A percentile compares a stretch with the other conserved stretches of the same genome.
Evolutionary conservation across 2,113 vertebrate genomes (phyloP).

Genomic region (Gallinago media): DNA sequence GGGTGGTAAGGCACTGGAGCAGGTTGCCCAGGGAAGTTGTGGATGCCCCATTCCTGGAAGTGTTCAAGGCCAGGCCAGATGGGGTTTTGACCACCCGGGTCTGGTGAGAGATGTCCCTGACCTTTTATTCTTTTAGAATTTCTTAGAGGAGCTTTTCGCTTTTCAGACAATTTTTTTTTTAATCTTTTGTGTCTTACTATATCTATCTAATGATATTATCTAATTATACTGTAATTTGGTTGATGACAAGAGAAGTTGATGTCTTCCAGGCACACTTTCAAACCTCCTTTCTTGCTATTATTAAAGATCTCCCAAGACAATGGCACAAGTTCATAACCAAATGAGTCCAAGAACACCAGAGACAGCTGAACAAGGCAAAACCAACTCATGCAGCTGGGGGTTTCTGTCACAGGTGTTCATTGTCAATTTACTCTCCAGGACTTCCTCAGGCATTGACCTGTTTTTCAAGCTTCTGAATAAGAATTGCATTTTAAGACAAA

Average conservation of each 20-base stretch:
- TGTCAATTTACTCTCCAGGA: background rate
- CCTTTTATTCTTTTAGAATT: background rate
- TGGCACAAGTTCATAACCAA: background rate
- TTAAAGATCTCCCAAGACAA: background rate
- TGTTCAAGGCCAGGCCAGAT: background rate
- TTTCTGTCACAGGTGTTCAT: background rate
- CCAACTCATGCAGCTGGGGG: background rate
- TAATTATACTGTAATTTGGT: background rate
- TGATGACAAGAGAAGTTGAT: conserved; percentile 47
- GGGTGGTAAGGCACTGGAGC: background rate
- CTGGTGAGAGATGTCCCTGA: background rate
- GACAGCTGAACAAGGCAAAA: background rate
- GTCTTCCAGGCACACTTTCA: conserved; percentile 17
- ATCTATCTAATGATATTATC: background rate
- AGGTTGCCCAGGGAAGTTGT: background rate
- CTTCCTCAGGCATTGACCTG: background rate
- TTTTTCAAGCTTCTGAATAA: conserved; percentile 20
- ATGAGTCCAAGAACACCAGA: background rate
- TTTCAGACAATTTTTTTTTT: background rate
- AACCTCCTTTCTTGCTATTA: conserved; percentile 52
- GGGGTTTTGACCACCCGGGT: background rate
- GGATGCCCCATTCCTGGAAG: background rate
- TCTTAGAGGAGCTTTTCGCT: background rate
- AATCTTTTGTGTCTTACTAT: background rate
- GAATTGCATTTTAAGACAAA: background rate